Evolutionary conservation across 2,797 vertebrate species (phyloP).

Genomic region (Nothura maculosa): DNA sequence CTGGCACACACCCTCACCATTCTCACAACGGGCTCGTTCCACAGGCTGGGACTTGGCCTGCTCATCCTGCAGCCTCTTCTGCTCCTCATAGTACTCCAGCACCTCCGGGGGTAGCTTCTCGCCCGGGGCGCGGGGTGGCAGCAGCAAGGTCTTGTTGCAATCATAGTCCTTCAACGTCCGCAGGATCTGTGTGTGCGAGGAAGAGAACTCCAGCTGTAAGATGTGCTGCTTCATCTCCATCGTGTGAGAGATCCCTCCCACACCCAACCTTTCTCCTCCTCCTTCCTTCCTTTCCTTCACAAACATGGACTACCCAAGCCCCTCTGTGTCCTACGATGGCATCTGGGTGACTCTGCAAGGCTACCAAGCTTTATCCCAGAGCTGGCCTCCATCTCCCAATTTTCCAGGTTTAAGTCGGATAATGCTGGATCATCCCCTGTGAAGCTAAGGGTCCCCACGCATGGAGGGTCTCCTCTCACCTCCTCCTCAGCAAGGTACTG

Average conservation of each 20-base stretch:
- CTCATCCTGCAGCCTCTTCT: slow-evolving; percentile 65
- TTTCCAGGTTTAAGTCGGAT: background rate
- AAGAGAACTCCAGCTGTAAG: background rate
- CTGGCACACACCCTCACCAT: slow-evolving; percentile 35
- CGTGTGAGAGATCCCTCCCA: background rate
- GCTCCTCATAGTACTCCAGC: slow-evolving; percentile 83
- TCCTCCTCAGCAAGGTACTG: slow-evolving; percentile 90
- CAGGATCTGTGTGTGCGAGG: slow-evolving; percentile 80
- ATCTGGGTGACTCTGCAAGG: background rate
- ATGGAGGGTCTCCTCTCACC: slow-evolving; percentile 70
- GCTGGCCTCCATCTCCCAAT: background rate
- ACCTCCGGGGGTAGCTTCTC: slow-evolving; percentile 87
- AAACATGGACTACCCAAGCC: rapidly evolving
- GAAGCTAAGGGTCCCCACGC: rapidly evolving
- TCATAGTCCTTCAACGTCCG: slow-evolving; percentile 83
- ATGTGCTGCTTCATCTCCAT: rapidly evolving
- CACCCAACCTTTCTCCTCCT: background rate
- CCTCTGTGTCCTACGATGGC: background rate
- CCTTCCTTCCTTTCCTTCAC: background rate
- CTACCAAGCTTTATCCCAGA: background rate
- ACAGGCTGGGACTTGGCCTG: slow-evolving; percentile 39
- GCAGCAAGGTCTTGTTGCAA: slow-evolving; percentile 81
- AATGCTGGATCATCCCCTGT: background rate
- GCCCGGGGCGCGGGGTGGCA: slow-evolving; percentile 87
- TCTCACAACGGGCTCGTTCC: slow-evolving; percentile 37